These are phyloP conservation scores for Shinisaurus crocodilurus DNA, from an alignment of 2,113 vertebrate species.

Conservation along the genomic window DNA sequence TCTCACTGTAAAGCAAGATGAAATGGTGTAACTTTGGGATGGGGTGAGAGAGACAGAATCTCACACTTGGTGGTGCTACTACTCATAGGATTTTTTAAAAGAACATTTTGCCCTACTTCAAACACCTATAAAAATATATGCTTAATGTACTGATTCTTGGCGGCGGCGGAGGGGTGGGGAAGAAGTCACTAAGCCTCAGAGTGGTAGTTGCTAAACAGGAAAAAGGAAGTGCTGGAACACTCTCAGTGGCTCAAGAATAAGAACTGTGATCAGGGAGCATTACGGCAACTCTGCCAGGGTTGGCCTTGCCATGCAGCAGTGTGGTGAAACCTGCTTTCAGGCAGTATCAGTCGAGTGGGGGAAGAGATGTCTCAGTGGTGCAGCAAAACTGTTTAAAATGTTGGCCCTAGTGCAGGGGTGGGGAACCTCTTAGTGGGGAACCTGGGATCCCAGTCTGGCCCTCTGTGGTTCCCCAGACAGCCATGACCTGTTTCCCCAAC, in stretches of 20 bases:
- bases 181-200: neutral
- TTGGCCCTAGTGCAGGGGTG: neutral
- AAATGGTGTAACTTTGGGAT: neutral
- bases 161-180: too few species aligned
- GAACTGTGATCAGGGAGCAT: neutral
- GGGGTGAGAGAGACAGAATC: neutral
- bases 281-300: neutral
- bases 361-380: too few species aligned
- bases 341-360: too few species aligned
- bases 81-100: neutral
- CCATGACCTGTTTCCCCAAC: too few species aligned
- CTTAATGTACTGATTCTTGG: neutral
- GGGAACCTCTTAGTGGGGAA: neutral
- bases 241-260: neutral
- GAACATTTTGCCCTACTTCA: neutral
- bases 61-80: neutral
- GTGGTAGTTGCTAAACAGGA: too few species aligned
- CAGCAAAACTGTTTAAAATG: neutral
- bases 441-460: too few species aligned
- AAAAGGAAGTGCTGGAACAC: neutral
- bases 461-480: too few species aligned
- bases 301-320: neutral
- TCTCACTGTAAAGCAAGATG: neutral
- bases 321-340: neutral
- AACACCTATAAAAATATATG: neutral